Base-by-base conservation (phyloP, 2,797 vertebrate genomes). In the Okamejei kenojei region DNA sequence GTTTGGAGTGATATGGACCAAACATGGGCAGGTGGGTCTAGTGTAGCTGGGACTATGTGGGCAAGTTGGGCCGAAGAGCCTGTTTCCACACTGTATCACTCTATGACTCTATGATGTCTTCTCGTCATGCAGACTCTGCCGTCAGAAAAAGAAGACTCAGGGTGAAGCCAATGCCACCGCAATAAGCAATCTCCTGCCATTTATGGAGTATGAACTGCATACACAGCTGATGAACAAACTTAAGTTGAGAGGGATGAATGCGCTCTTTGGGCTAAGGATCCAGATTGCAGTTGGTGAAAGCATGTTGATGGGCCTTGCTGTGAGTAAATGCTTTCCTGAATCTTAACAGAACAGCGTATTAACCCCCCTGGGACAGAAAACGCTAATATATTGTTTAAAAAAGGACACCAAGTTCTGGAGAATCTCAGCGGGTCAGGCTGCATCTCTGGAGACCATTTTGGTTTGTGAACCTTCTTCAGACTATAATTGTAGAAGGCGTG, bases 201-300 rank as follows among this genome's bases (percentile, higher is more conserved):
- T 99, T 94, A 98, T 99, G 97, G 99, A 99, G 94, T 99, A 99
- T 21, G 99, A 99, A 95, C 96, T 99, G 6, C 99, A 99, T 96
- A 99, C 98, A 0, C 99, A 99, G 93, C 96, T 99, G 94, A 98
- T 99, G 98, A 99, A 99, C 95, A 99, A 99, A 88, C 96, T 99
- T 82, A 99, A 99, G 94, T 96, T 99, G 93, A 97, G 97, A 63
- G 98, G 97, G 94, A 99, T 99, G 99, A 99, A 99, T 0, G 98
- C 98, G 1, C 95, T 99, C 93, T 99, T 99, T 93, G 99, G 99
- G 32, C 96, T 99, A 8, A 97, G 97, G 93, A 98, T 99, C 94
- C 98, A 99, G 96, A 99, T 99, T 96, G 98, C 98, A 6, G 97
- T 99, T 73, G 99, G 99, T 26, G 99, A 99, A 96, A 99, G 98